phyloP scores from a whole-genome alignment of 1,140 invertebrate species.

The Paraescarpia echinospica region DNA sequence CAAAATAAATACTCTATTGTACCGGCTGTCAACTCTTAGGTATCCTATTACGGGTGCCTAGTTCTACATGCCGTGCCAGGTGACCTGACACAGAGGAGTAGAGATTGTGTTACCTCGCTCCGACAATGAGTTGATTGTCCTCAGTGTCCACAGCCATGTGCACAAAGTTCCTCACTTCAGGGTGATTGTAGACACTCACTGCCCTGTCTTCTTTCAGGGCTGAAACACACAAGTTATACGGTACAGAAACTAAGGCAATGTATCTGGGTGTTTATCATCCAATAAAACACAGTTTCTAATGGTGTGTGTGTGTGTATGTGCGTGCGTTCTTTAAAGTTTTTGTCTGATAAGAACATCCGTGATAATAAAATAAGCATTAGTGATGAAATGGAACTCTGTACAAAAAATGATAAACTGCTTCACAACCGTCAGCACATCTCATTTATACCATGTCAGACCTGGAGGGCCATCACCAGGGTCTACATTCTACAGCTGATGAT shows the following conservation, averaged over 20 bases:
- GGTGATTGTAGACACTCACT: slow-evolving; percentile 51
- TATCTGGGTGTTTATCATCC: no score
- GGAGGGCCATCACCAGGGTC: background rate
- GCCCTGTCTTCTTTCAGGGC: background rate
- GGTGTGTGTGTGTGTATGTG: no score
- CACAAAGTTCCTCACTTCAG: slow-evolving; percentile 71
- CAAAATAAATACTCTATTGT: background rate
- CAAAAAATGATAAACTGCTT: background rate
- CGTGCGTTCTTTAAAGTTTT: background rate
- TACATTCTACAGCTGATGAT: background rate
- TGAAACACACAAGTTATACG: background rate
- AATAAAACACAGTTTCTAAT: no score
- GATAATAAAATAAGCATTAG: background rate
- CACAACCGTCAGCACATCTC: background rate
- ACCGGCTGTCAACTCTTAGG: background rate
- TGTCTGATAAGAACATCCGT: background rate
- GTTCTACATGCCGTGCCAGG: background rate
- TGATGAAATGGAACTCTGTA: background rate
- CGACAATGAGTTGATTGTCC: slow-evolving; percentile 78
- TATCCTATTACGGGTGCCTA: background rate
- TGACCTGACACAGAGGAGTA: slow-evolving; percentile 12
- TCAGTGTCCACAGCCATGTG: slow-evolving; percentile 80
- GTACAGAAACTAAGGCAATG: background rate
- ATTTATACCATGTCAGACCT: background rate
- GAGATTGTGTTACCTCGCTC: slow-evolving; percentile 68